Conservation (phyloP, 23 tunicate genomes). For the Ascidia mentula region DNA sequence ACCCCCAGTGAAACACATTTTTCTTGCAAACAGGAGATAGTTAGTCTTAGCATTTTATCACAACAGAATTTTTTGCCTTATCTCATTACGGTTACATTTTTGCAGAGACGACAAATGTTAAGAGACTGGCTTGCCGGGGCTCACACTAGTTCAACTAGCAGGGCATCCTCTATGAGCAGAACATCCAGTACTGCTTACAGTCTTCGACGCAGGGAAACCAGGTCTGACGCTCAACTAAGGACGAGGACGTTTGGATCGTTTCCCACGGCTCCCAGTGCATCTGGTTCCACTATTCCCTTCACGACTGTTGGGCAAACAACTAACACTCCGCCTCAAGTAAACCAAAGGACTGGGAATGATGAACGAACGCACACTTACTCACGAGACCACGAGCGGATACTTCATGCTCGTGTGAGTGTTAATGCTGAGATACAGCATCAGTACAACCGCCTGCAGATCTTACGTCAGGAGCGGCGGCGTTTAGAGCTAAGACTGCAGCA, state of each 20-base stretch:
- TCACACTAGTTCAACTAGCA: neutral
- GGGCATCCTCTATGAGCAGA: neutral
- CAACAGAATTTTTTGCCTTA: too few relatives aligned
- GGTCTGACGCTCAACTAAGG: neutral
- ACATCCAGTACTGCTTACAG: neutral
- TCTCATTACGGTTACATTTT: too few relatives aligned
- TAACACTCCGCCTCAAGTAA: neutral
- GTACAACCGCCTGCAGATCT: slow-evolving; percentile 52
- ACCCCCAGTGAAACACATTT: too few relatives aligned
- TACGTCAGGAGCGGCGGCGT: slow-evolving; percentile 72
- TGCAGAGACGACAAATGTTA: slow-evolving; percentile 14
- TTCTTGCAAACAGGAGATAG: too few relatives aligned
- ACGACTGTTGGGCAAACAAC: neutral
- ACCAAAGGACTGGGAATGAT: neutral
- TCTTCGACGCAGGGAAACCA: slow-evolving; percentile 1
- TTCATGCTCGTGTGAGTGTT: slow-evolving; percentile 85
- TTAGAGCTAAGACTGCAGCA: slow-evolving; percentile 71
- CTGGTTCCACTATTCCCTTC: neutral
- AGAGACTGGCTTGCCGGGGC: neutral
- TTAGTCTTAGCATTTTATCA: too few relatives aligned
- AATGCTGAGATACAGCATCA: slow-evolving; percentile 90
- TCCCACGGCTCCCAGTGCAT: neutral
- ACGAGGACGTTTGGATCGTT: neutral
- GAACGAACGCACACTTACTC: slow-evolving; percentile 39
- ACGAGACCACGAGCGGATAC: slow-evolving; percentile 67